A percentile compares a stretch with the other conserved stretches of the same genome.
Evolutionary conservation across 2,113 vertebrate genomes (phyloP).

Genomic region (Ceyx melanurus): DNA sequence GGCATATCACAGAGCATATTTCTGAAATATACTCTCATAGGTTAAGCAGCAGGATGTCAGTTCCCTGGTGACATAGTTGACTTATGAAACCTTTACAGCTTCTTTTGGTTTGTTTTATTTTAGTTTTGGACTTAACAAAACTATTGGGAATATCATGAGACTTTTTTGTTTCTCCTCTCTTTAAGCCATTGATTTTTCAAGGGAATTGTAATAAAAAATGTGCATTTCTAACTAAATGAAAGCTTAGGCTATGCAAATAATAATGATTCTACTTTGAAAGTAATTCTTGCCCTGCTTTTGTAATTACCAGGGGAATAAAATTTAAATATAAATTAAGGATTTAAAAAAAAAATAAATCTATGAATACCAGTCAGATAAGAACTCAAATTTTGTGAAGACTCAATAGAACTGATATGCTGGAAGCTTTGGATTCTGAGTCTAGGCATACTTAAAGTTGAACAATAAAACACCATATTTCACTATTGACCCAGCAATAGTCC

Average conservation of each 20-base stretch:
- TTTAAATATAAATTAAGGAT: background rate
- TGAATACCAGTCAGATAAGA: background rate
- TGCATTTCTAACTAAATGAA: conserved; percentile 37
- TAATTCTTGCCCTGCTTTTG: background rate
- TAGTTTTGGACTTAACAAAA: background rate
- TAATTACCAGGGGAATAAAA: background rate
- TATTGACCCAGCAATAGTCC: background rate
- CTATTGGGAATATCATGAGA: background rate
- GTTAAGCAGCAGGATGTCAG: background rate
- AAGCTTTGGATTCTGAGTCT: background rate
- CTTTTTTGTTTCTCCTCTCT: background rate
- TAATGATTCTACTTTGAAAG: conserved; percentile 1
- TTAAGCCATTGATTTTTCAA: conserved; percentile 26
- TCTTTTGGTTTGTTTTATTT: background rate
- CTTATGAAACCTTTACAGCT: background rate
- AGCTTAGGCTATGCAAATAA: conserved; percentile 29
- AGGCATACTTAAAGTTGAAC: background rate
- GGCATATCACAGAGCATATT: accelerated
- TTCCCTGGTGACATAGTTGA: background rate
- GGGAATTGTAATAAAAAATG: conserved; percentile 30
- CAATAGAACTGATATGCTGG: background rate
- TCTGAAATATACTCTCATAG: background rate
- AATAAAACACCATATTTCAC: background rate
- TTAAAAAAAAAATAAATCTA: background rate
- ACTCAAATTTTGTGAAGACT: background rate